Evolutionary conservation across 2,113 vertebrate genomes (phyloP).

Genomic region (Uria aalge): DNA sequence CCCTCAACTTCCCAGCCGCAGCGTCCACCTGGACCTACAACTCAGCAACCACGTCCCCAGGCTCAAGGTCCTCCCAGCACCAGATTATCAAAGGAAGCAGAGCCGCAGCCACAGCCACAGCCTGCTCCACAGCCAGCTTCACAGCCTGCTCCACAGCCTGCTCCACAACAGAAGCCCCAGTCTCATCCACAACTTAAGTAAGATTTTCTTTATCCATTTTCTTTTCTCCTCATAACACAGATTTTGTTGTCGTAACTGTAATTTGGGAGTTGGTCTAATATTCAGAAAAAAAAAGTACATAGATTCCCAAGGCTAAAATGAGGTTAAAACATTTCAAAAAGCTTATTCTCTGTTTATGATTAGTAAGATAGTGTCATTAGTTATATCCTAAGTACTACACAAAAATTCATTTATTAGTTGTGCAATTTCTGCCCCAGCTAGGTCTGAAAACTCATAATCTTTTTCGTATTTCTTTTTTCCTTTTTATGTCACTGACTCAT

Average conservation of each 20-base stretch:
- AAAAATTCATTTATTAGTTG: not conserved
- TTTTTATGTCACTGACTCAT: conserved; percentile 48
- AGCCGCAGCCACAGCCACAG: conserved; percentile 75
- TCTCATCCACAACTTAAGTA: conserved; percentile 97
- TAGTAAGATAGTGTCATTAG: not conserved
- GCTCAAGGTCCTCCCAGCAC: conserved; percentile 79
- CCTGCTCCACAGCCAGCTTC: conserved; percentile 65
- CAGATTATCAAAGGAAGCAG: conserved; percentile 82
- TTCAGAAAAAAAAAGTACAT: not conserved
- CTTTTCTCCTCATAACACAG: not conserved
- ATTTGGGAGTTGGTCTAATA: not conserved
- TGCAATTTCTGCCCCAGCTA: not conserved
- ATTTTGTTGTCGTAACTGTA: not conserved
- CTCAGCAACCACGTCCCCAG: conserved; percentile 84
- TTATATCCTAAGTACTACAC: not conserved
- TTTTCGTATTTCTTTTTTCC: conserved; percentile 16
- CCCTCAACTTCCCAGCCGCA: conserved; percentile 74
- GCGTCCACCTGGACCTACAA: conserved; percentile 78
- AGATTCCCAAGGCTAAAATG: not conserved
- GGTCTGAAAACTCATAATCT: not conserved
- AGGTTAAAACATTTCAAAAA: not conserved
- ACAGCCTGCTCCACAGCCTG: conserved; percentile 35
- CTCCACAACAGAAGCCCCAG: conserved; percentile 82
- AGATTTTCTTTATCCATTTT: conserved; percentile 59
- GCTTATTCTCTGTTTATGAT: not conserved